Conservation (phyloP, 1,140 invertebrate species). For the Calosoma granatense region DNA sequence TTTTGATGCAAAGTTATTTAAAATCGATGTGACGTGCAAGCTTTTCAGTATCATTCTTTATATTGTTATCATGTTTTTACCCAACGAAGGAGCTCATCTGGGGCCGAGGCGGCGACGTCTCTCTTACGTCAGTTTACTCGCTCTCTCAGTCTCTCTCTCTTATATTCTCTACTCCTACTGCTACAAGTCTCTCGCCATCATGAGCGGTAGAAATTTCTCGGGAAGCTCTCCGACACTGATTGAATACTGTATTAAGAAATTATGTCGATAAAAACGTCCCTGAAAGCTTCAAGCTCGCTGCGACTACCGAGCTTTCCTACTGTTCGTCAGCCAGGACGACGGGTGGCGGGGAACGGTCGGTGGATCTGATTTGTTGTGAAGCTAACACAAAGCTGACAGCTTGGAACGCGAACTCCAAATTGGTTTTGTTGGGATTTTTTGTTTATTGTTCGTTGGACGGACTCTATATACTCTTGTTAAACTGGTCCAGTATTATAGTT, state of each 20-base stretch:
- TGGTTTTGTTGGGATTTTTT: neutral
- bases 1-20: slow-evolving; percentile 6
- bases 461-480: no score
- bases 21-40: neutral
- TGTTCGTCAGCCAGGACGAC: no score
- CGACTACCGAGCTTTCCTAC: neutral
- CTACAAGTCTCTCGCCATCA: no score
- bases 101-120: neutral
- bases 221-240: neutral
- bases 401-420: neutral
- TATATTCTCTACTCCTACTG: no score
- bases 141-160: neutral
- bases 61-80: slow-evolving; percentile 9
- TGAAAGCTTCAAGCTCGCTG: neutral
- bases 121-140: neutral
- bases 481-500: no score
- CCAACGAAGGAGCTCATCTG: neutral
- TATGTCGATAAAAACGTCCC: slow-evolving; percentile 5
- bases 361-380: neutral
- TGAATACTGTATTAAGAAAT: slow-evolving; percentile 9
- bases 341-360: neutral
- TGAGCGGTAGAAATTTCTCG: neutral
- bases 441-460: no score
- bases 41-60: neutral
- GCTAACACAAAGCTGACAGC: neutral